Evolutionary conservation across 2,888 invertebrate genomes (phyloP), one percentile per base, ranked within the genome.

Genomic region (Mesoligia furuncula): DNA sequence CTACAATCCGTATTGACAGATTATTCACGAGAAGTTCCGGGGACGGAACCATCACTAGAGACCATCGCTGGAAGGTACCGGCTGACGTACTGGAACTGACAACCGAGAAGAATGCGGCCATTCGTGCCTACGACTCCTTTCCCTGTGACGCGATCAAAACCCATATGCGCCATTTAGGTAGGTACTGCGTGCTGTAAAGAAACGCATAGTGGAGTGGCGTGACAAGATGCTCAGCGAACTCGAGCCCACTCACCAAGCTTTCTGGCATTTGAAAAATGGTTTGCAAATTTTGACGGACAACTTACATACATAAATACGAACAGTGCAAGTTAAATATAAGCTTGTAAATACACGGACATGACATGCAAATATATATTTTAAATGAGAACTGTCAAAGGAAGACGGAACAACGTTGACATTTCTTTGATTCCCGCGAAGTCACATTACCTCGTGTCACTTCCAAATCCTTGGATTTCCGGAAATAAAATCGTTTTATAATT

Each of bases 361-460:
- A 24, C 15, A 64, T 24, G 27, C 48, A 73, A 81, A 81, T 31
- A 45, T 68, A 79, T 31, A 42, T 68, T 81, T 62, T 27, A 57
- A 80, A 81, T 39, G 31, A 59, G 57, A 65, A 68, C 81, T 64
- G 75, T 59, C 81, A 81, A 59, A 81, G 64, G 24, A 81, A 75
- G 73, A 39, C 62, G 81, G 54, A 75, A 57, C 3, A 36, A 36
- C 36, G 39, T 68, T 71, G 80, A 71, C 48, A 13, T 80, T 69
- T 62, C 82, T 70, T 67, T 71, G 67, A 76, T 59, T 36, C 67
- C 57, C 66, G 39, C 45, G 42, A 27, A 27, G 20, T 45, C 20
- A 67, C 27, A 77, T 81, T 71, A 77, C 62, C 36, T 67, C 27
- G 27, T 57, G 83, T 82, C 83, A 71, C 20, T 48, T 24, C 15